phyloP scores from a whole-genome alignment of 2,113 vertebrate species.

The Scomber scombrus region DNA sequence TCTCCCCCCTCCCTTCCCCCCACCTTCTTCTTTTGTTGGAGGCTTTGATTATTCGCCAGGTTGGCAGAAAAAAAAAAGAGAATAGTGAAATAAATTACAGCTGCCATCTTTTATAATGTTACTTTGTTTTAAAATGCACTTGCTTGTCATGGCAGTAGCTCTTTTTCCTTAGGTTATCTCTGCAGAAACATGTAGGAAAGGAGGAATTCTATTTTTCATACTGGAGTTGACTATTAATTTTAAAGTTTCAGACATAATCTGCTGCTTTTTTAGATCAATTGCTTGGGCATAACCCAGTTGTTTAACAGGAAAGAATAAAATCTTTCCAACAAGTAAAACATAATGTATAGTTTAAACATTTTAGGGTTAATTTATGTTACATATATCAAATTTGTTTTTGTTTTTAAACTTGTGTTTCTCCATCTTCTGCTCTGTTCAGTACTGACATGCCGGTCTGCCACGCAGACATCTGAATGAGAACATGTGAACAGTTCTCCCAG shows the following conservation, averaged over 20 bases:
- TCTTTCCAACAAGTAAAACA: neutral
- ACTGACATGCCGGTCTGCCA: slow-evolving; percentile 4
- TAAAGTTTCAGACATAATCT: slow-evolving; percentile 1
- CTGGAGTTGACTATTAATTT: neutral
- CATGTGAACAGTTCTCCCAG: slow-evolving; percentile 75
- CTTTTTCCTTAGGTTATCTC: slow-evolving; percentile 17
- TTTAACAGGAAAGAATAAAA: neutral
- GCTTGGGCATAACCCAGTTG: neutral
- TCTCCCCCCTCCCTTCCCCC: slow-evolving; percentile 8
- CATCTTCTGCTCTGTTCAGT: neutral
- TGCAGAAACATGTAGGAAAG: slow-evolving; percentile 3
- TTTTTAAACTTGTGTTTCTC: neutral
- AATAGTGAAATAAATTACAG: slow-evolving; percentile 3
- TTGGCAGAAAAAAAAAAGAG: slow-evolving; percentile 63
- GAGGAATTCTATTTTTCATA: slow-evolving; percentile 1
- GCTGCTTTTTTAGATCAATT: neutral
- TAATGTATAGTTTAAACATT: neutral
- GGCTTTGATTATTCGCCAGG: slow-evolving; percentile 79
- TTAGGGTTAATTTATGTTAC: neutral
- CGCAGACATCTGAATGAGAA: slow-evolving; percentile 57
- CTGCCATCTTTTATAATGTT: slow-evolving; percentile 35
- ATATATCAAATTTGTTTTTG: neutral
- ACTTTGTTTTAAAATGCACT: slow-evolving; percentile 49
- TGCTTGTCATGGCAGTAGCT: slow-evolving; percentile 5
- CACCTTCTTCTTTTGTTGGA: slow-evolving; percentile 55